Evolutionary conservation across 2,888 invertebrate genomes (phyloP).

Genomic region (Malthinus flaveolus): DNA sequence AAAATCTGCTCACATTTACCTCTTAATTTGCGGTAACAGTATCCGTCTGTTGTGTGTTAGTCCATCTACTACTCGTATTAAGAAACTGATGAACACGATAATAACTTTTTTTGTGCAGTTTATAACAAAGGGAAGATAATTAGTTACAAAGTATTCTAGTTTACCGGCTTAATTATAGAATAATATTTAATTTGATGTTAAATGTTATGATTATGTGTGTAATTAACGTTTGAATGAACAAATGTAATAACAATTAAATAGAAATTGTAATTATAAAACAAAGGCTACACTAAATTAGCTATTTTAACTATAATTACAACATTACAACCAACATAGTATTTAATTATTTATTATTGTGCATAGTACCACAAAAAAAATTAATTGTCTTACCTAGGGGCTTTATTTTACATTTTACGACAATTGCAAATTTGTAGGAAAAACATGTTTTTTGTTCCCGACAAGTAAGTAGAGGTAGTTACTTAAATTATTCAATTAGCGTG

Average conservation of each 20-base stretch:
- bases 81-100: slow-evolving; percentile 10
- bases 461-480: too few species aligned
- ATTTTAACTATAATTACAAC: neutral
- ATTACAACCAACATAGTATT: too few species aligned
- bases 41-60: slow-evolving; percentile 21
- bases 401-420: too few species aligned
- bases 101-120: neutral
- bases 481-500: too few species aligned
- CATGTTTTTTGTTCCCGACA: too few species aligned
- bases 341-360: too few species aligned
- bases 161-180: neutral
- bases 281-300: neutral
- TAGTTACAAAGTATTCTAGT: neutral
- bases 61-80: slow-evolving; percentile 13
- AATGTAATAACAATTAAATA: slow-evolving; percentile 3
- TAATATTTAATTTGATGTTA: neutral
- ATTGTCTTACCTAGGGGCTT: too few species aligned
- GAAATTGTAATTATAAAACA: slow-evolving; percentile 6
- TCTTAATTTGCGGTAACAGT: slow-evolving; percentile 24
- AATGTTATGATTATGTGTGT: slow-evolving; percentile 1
- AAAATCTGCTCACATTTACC: slow-evolving; percentile 23
- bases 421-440: too few species aligned
- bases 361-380: too few species aligned
- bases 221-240: slow-evolving; percentile 1
- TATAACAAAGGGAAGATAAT: neutral